A percentile compares a stretch with the other conserved stretches of the same genome.
Conservation (phyloP, 2,888 invertebrate species). For the Andrena minutula region DNA sequence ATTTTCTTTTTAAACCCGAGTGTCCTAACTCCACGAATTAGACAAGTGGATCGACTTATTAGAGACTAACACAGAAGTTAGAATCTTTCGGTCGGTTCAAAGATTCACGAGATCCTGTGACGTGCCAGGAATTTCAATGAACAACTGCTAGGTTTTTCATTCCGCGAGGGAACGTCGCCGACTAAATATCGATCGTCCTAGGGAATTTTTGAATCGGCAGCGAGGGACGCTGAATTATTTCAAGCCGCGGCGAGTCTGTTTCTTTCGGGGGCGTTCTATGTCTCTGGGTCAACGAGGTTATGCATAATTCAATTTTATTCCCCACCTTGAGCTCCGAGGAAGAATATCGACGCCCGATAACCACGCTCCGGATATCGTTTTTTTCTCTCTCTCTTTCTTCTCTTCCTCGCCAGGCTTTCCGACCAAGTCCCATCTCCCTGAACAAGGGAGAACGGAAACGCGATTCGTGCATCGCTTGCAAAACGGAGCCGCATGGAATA, state of each 20-base stretch:
- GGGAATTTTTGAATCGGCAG: conserved; percentile 48
- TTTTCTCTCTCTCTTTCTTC: neutral
- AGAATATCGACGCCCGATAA: conserved; percentile 23
- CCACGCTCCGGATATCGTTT: neutral
- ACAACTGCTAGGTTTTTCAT: conserved; percentile 6
- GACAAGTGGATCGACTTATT: too few relatives aligned
- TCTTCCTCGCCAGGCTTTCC: too few relatives aligned
- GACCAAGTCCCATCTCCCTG: conserved; percentile 4
- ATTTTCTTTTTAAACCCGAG: neutral
- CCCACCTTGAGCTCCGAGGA: neutral
- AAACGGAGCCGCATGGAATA: conserved; percentile 7
- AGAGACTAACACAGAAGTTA: too few relatives aligned
- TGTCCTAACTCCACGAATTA: too few relatives aligned
- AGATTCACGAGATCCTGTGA: too few relatives aligned
- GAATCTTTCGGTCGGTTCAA: too few relatives aligned
- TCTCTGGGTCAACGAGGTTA: conserved; percentile 47
- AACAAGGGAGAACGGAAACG: conserved; percentile 9
- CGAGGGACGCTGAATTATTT: conserved; percentile 47
- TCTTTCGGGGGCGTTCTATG: neutral
- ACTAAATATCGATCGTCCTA: conserved; percentile 40
- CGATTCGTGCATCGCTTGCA: conserved; percentile 10
- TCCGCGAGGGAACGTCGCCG: conserved; percentile 11
- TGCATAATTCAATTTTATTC: conserved; percentile 65
- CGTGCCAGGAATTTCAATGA: too few relatives aligned
- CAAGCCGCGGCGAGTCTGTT: conserved; percentile 7